Base-by-base conservation (phyloP, 2,113 vertebrate genomes). In the Ophiodon elongatus region DNA sequence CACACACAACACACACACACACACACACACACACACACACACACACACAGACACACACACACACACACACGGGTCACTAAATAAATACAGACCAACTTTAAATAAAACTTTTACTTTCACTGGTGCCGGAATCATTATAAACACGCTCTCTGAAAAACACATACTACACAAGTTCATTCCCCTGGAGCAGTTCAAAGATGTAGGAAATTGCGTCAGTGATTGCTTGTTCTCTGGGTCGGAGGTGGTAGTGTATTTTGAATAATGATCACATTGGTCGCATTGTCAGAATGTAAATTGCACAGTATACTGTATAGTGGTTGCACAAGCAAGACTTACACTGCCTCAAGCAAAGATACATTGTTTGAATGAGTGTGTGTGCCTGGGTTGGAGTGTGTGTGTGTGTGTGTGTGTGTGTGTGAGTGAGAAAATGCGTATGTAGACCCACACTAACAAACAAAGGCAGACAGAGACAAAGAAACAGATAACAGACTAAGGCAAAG, bases 251-350 rank as follows among this genome's bases (percentile, higher is more conserved):
- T 73, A 90, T 87, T 89, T 91, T 90, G 85, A 88, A 93, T 84
- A 85, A 91, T 88, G 89, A 93, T 90, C 76, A 89, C 76, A 82
- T 80, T 85, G 83, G 86, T 87, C 81, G 78, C 74, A 80, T 81
- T 85, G 82, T 90, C 87, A 84, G 89, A 93, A 93, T 92, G 60
- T 91, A 85, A 92, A 92, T 88, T 89, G 86, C 82, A 81, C 56
- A 57, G 29, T 85, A 83, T 77, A 80, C 33, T 86, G 84, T 82
- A 69, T n/a, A 33, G 25, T 66, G 80, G 82, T 82, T 68, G 59
- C 63, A 45, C 68, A 80, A 80, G 82, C 63, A 88, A 86, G 52
- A 76, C 67, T 73, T 60, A 27, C 31, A 35, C 70, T 74, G 91
- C 93, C 88, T 75, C 59, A 73, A 85, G 93, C 85, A 69, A 90